Evolutionary conservation across 1,140 invertebrate species (phyloP).

Genomic region (Calephelis nemesis): DNA sequence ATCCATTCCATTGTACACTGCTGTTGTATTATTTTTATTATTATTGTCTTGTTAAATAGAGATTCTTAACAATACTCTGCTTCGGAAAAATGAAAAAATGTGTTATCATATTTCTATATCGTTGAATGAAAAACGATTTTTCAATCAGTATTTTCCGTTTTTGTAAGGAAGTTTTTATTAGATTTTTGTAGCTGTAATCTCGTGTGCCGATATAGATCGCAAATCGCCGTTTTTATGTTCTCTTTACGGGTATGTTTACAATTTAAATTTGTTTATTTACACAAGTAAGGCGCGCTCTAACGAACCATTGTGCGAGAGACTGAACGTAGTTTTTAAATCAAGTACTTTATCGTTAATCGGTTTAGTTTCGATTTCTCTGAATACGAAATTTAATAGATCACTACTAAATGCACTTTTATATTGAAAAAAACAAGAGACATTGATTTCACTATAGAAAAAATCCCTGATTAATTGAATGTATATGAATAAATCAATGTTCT

Average conservation of each 20-base stretch:
- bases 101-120: too few relatives aligned
- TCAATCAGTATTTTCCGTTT: background rate
- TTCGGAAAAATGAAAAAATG: too few relatives aligned
- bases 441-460: too few relatives aligned
- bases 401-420: too few relatives aligned
- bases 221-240: constrained; percentile 63
- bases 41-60: background rate
- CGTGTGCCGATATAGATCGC: constrained; percentile 51
- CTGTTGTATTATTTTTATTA: constrained; percentile 19
- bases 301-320: constrained; percentile 25
- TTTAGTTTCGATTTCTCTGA: too few relatives aligned
- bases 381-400: too few relatives aligned
- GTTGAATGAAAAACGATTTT: background rate
- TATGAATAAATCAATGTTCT: too few relatives aligned
- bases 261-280: constrained; percentile 72
- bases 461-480: too few relatives aligned
- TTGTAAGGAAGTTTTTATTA: constrained; percentile 19
- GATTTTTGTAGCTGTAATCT: constrained; percentile 30
- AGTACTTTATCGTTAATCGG: background rate
- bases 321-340: background rate
- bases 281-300: constrained; percentile 38
- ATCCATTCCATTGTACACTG: constrained; percentile 57
- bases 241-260: constrained; percentile 66
- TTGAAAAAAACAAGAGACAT: too few relatives aligned
- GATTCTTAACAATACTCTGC: too few relatives aligned